phyloP scores from a whole-genome alignment of 2,888 invertebrate genomes.

The Entomobrya multifasciata region DNA sequence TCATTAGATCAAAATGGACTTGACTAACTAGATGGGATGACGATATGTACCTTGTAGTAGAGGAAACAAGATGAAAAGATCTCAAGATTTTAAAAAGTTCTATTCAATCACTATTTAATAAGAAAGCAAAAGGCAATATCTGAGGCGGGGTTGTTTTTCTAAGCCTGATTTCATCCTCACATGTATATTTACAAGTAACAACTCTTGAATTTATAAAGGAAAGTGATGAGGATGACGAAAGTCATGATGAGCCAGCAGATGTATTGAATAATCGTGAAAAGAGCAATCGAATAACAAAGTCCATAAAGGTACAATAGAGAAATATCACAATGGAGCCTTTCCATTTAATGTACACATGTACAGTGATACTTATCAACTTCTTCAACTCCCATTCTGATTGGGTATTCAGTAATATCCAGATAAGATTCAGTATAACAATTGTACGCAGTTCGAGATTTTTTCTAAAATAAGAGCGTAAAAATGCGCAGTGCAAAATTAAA shows the following conservation, averaged over 20 bases:
- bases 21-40: neutral
- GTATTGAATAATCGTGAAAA: constrained; percentile 44
- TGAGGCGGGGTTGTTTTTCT: constrained; percentile 58
- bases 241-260: constrained; percentile 58
- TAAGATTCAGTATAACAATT: too few relatives aligned
- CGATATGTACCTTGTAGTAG: constrained; percentile 57
- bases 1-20: constrained; percentile 30
- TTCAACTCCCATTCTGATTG: neutral
- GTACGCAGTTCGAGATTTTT: too few relatives aligned
- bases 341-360: neutral
- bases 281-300: neutral
- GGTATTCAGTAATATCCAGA: too few relatives aligned
- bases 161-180: constrained; percentile 24
- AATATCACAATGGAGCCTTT: neutral
- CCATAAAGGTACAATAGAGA: neutral
- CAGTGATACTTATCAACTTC: too few relatives aligned
- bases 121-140: constrained; percentile 33
- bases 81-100: constrained; percentile 36
- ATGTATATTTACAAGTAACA: neutral
- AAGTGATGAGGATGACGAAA: constrained; percentile 45
- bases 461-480: too few relatives aligned
- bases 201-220: constrained; percentile 4
- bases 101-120: constrained; percentile 2
- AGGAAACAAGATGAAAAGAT: constrained; percentile 46
- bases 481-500: too few relatives aligned